phyloP scores from a whole-genome alignment of 2,113 vertebrate species.

The Noctilio leporinus region DNA sequence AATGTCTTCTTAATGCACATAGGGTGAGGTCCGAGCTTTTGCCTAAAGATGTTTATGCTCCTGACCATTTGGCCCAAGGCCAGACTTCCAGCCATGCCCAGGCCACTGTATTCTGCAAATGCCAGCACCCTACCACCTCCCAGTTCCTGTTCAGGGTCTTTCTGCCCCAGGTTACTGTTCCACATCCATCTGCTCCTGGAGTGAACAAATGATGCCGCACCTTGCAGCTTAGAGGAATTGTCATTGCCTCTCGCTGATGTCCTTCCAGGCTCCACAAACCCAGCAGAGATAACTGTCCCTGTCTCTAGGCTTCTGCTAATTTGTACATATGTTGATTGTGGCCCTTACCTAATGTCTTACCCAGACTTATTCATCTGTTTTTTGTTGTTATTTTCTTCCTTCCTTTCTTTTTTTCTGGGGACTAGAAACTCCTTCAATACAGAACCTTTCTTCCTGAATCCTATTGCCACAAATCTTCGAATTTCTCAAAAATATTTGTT shows the following conservation, averaged over 20 bases:
- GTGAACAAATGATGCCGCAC: not conserved
- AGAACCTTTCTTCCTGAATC: not conserved
- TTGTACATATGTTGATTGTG: fast-evolving
- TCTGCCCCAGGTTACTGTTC: too few relatives aligned
- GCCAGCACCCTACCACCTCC: fast-evolving
- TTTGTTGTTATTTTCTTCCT: not conserved
- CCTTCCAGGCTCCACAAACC: not conserved
- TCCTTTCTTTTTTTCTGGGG: not conserved
- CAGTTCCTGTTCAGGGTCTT: too few relatives aligned
- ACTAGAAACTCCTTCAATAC: not conserved
- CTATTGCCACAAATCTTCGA: not conserved
- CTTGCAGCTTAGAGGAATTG: too few relatives aligned
- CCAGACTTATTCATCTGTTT: not conserved
- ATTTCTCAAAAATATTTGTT: too few relatives aligned
- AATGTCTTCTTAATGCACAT: not conserved
- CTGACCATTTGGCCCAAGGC: not conserved
- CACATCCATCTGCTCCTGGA: fast-evolving
- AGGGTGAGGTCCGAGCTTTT: not conserved
- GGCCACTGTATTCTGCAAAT: not conserved
- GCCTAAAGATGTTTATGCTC: not conserved
- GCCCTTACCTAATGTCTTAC: not conserved
- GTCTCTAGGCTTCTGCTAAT: not conserved
- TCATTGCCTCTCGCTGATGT: not conserved
- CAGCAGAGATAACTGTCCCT: not conserved
- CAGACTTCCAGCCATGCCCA: not conserved